Evolutionary conservation across 2,888 invertebrate genomes (phyloP), one percentile per base, ranked within the genome.

Genomic region (Atrina japonica): DNA sequence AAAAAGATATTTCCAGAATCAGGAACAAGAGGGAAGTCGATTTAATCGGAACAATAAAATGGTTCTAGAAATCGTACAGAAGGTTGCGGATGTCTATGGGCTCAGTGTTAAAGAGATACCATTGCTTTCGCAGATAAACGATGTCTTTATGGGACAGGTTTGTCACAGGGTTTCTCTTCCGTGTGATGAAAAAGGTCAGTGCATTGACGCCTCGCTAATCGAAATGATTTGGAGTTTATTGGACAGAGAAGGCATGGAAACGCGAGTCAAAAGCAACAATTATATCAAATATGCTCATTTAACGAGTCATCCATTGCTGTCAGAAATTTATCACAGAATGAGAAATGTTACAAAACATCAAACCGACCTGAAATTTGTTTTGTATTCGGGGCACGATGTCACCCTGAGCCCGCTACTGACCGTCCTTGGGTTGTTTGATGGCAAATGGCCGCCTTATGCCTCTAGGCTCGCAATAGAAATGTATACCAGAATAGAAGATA

Each of bases 361-460:
- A 27, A 30, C 64, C 7, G 45, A 50, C 14, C 43, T 65, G n/a
- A 77, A 70, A 83, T 93, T 96, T 67, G 94, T 95, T 0, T 85
- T 96, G 0, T 96, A 95, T 88, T 97, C 97, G 0, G 97, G 97
- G 0, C 98, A 98, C 84, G 98, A 98, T 90, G 95, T 95, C 85
- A 97, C 97, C 0, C 87, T 98, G 43, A 95, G 96, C 84, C 95
- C 96, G 76, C 91, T 98, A 43, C 93, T 95, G 1, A 92, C 95
- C 1, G 95, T 96, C 0, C 88, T 98, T 56, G 97, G 97, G 0
- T 90, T 96, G 2, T 88, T 91, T 49, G 92, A 92, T 70, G 91
- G 92, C 55, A 89, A 85, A 66, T 91, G 95, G 75, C 94, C 97
- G 53, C 94, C 95, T 25, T 98, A 97, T 89, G 97, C 96, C 0